Conservation (phyloP, 2,113 vertebrate genomes). For the Meriones unguiculatus region DNA sequence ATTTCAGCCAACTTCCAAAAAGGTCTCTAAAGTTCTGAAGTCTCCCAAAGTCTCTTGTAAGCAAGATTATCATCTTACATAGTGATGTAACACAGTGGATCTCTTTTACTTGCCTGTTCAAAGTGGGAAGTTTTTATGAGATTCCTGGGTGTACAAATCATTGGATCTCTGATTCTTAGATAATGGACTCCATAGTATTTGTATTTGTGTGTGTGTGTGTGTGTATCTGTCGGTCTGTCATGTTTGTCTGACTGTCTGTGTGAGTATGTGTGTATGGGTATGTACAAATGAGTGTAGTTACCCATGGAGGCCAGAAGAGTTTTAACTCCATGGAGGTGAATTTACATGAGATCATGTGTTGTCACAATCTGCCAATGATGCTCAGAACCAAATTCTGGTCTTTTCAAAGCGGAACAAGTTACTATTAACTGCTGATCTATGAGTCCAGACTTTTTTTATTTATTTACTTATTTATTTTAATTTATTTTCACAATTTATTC, state of each 20-base stretch:
- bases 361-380: no score
- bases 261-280: not conserved
- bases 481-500: no score
- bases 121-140: not conserved
- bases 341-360: not conserved
- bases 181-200: not conserved
- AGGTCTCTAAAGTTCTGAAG: not conserved
- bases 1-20: not conserved
- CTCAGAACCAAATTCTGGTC: not conserved
- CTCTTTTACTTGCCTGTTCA: not conserved
- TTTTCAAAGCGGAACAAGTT: not conserved
- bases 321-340: not conserved
- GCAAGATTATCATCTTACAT: not conserved
- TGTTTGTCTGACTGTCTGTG: not conserved
- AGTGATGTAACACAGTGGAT: not conserved
- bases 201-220: not conserved
- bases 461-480: not conserved
- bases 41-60: not conserved
- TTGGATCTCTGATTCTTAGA: not conserved
- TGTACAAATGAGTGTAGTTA: not conserved
- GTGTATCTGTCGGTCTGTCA: not conserved
- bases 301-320: not conserved
- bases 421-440: not conserved
- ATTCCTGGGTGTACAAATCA: not conserved
- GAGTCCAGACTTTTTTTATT: not conserved